Evolutionary conservation across 2,797 vertebrate species (phyloP), one percentile per base, ranked within the genome.

Genomic region (Neosilurus hyrtlii): DNA sequence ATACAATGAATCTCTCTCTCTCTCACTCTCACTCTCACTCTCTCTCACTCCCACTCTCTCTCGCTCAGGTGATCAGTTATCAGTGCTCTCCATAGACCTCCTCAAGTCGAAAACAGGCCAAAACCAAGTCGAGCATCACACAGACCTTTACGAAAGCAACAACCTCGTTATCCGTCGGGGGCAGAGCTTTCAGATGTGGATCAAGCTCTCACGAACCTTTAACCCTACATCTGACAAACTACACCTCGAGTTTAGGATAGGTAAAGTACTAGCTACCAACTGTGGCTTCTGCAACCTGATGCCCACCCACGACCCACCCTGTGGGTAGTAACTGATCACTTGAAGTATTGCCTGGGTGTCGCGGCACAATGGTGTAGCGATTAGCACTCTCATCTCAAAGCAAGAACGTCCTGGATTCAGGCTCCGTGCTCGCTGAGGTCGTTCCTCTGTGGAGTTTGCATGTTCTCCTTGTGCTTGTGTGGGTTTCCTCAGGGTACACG

Each of bases 151-250:
- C 79, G 94, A 94, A 43, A 93, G 90, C 0, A 86, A 96, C 0
- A 78, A 94, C 52, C 91, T 95, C 14, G 93, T 97, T 9, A 78
- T 97, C 54, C 95, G 96, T 35, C 93, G 96, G 1, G 96, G 96
- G 9, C 95, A 97, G 89, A 92, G 84, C 0, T 97, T 97, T 85
- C 86, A 92, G 68, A 89, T 97, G 86, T 89, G 91, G 89, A 84
- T 97, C 2, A 91, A 90, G 1, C 90, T 96, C 71, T 93, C 93
- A 12, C 91, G 92, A 73, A 87, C 93, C 26, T 96, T 95, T 26
- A 74, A 93, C 86, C 88, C 90, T 0, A 84, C 59, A 6, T 92
- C 90, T 0, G 95, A 97, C 85, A 90, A 87, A 7, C 87, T 97
- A 51, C 90, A 93, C 71, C 90, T 97, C 0, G 90, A 96, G 24